Evolutionary conservation across 2,797 vertebrate genomes (phyloP), one percentile per base, ranked within the genome.

Genomic region (Hydrocynus forskahlii): DNA sequence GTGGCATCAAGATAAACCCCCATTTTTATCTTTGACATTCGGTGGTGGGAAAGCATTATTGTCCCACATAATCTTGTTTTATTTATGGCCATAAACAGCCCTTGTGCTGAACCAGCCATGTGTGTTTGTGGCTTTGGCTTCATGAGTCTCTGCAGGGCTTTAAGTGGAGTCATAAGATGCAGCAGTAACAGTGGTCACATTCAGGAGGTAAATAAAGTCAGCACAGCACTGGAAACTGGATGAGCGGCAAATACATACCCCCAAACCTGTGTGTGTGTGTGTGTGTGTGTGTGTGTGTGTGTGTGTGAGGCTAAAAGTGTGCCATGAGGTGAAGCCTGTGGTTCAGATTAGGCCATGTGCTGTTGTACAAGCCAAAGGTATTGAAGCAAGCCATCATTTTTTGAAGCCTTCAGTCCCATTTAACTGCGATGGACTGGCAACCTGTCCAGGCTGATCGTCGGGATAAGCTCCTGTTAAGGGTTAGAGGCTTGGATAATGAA

Each of bases 291-390:
- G 35, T 60, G 76, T 45, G 29, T 25, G n/a, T n/a, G n/a, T n/a
- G n/a, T n/a, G n/a, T n/a, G n/a, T n/a, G 35, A 45, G 14, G 55
- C 35, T 52, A 29, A 12, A 6, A 54, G 48, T 16, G 21, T 54
- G 50, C 29, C 69, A n/a, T 69, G 13, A 6, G 50, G 48, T 14
- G 29, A 17, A 4, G 25, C 14, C 68, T 62, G 77, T 50, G 40
- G 17, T 79, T 62, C 60, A 48, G 43, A 79, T 79, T 62, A 72
- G 67, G 55, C 19, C 40, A 71, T 57, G 38, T 59, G 54, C 67
- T 14, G 13, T 60, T 70, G 10, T 63, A 29, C 23, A 25, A 4
- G 12, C 23, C 23, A 29, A 62, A 13, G 13, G 3, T 13, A 13
- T 16, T 8, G 23, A 62, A 10, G 21, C 23, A 62, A 62, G 55